These are phyloP conservation scores for Notolepis coatsorum DNA, from an alignment of 2,797 vertebrate species.

Conservation along the genomic window DNA sequence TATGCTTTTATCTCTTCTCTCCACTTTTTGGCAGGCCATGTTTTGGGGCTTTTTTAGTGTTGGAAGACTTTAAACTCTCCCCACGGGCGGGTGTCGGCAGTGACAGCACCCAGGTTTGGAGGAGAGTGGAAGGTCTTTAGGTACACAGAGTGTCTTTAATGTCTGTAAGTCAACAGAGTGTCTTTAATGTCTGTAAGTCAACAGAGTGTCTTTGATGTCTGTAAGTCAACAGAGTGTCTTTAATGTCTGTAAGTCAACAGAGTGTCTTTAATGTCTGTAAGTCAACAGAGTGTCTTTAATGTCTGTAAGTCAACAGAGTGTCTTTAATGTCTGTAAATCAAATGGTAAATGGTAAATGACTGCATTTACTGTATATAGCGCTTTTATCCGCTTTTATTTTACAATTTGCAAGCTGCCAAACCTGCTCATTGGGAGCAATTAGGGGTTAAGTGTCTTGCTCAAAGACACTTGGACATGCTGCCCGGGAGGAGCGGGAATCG, in stretches of 20 bases:
- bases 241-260: constrained; percentile 33
- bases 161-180: constrained; percentile 18
- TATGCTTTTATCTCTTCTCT: constrained; percentile 57
- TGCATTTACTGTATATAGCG: not conserved
- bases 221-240: constrained; percentile 17
- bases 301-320: constrained; percentile 21
- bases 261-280: constrained; percentile 20
- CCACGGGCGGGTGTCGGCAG: constrained; percentile 69
- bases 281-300: constrained; percentile 41
- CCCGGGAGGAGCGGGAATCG: too few species aligned
- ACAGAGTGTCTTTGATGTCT: constrained; percentile 15
- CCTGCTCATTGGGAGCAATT: not conserved
- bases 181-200: constrained; percentile 40
- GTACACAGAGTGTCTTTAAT: constrained; percentile 12
- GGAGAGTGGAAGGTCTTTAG: constrained; percentile 47
- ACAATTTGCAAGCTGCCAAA: not conserved
- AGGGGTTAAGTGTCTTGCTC: too few species aligned
- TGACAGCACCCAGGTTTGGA: constrained; percentile 40
- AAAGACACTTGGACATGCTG: not conserved
- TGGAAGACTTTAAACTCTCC: constrained; percentile 74
- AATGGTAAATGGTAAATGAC: too few species aligned
- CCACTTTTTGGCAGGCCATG: constrained; percentile 55
- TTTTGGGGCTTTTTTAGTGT: constrained; percentile 54
- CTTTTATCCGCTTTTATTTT: not conserved
- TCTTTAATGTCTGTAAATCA: constrained; percentile 20